phyloP scores from a whole-genome alignment of 1,140 invertebrate species.

The Teleogryllus occipitalis region DNA sequence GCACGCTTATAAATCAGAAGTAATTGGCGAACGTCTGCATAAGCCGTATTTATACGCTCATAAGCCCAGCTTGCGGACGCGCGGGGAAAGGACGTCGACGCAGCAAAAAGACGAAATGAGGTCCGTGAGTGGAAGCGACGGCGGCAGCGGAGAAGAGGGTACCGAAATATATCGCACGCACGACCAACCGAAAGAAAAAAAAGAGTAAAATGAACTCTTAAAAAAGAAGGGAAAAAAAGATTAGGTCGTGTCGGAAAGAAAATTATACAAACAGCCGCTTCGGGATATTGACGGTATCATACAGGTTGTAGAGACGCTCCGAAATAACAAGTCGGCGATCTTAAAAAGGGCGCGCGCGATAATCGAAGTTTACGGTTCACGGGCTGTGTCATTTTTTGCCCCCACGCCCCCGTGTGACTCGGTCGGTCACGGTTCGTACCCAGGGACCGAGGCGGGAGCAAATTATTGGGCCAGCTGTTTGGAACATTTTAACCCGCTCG shows the following conservation, averaged over 20 bases:
- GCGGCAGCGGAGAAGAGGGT: too few species aligned
- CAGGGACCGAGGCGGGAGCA: neutral
- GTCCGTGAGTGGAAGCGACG: too few species aligned
- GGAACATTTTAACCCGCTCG: neutral
- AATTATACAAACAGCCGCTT: neutral
- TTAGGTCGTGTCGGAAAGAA: neutral
- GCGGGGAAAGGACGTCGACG: too few species aligned
- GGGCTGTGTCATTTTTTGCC: neutral
- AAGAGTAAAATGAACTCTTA: too few species aligned
- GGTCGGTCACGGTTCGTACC: conserved; percentile 2
- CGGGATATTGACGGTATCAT: neutral
- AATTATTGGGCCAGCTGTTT: neutral
- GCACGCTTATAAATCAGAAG: neutral
- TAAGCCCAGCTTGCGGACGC: neutral
- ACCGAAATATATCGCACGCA: too few species aligned
- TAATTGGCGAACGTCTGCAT: neutral
- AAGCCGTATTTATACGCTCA: neutral
- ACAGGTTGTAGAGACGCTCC: neutral
- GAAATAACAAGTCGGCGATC: neutral
- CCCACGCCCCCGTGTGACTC: neutral
- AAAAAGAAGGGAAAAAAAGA: too few species aligned
- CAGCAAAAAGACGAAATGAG: too few species aligned
- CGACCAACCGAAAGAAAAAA: too few species aligned
- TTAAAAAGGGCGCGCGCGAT: neutral
- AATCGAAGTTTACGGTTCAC: neutral